These are phyloP conservation scores for Knipowitschia caucasica DNA, from an alignment of 2,797 vertebrate species.

Conservation along the genomic window DNA sequence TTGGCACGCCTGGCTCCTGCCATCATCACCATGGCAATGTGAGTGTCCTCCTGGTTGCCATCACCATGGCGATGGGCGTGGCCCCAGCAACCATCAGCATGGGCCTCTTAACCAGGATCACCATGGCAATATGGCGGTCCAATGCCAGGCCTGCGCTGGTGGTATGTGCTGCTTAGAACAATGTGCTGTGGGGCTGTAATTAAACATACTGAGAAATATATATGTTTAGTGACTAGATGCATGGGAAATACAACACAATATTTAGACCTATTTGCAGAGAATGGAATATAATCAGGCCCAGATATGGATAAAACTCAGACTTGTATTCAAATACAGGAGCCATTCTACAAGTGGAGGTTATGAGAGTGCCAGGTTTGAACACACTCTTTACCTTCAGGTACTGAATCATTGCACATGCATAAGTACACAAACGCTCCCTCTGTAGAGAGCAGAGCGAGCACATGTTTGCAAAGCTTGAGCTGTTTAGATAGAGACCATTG, in stretches of 20 bases:
- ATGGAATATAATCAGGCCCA: not conserved
- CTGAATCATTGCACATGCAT: slow-evolving; percentile 21
- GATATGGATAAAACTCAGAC: not conserved
- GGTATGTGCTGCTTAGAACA: slow-evolving; percentile 18
- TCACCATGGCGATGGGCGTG: slow-evolving; percentile 78
- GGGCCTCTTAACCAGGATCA: slow-evolving; percentile 75
- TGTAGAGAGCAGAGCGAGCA: slow-evolving; percentile 42
- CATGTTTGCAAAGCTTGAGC: slow-evolving; percentile 27
- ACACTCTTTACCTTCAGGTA: slow-evolving; percentile 8
- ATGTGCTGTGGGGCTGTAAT: slow-evolving; percentile 5
- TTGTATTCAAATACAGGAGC: not conserved
- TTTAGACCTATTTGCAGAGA: not conserved
- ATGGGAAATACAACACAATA: not conserved
- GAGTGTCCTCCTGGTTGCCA: slow-evolving; percentile 74
- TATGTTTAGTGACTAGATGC: not conserved
- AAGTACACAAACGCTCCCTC: slow-evolving; percentile 51
- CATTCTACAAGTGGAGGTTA: not conserved
- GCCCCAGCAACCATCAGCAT: slow-evolving; percentile 74
- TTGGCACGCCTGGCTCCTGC: slow-evolving; percentile 72
- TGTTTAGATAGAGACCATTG: slow-evolving; percentile 69
- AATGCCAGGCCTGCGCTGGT: slow-evolving; percentile 43
- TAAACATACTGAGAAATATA: not conserved
- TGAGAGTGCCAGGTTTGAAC: not conserved
- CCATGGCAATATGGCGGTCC: slow-evolving; percentile 66
- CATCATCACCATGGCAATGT: slow-evolving; percentile 77